These are phyloP conservation scores for Epiblema foenella DNA, from an alignment of 2,888 invertebrate genomes.

Conservation along the genomic window DNA sequence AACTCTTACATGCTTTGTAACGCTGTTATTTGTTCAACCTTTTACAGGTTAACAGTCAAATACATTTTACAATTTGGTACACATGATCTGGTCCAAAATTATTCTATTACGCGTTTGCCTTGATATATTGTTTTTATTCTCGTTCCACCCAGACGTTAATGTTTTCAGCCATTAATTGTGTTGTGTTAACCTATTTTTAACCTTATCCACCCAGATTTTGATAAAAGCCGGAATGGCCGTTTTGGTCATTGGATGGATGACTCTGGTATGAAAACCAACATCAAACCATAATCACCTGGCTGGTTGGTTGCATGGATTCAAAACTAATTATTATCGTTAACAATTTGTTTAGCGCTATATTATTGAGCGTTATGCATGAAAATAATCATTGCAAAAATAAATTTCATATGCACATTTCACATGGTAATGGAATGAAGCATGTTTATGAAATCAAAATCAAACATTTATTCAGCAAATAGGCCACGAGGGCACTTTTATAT, in stretches of 20 bases:
- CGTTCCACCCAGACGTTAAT: background rate
- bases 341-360: background rate
- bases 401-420: background rate
- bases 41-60: background rate
- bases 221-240: slow-evolving; percentile 1
- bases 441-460: too few species aligned
- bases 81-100: too few species aligned
- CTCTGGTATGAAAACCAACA: slow-evolving; percentile 22
- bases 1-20: too few species aligned
- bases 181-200: slow-evolving; percentile 2
- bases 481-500: too few species aligned
- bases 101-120: background rate
- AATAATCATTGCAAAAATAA: background rate
- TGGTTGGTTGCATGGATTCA: slow-evolving; percentile 6
- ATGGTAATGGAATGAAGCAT: background rate
- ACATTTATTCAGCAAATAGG: too few species aligned
- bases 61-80: too few species aligned
- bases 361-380: background rate
- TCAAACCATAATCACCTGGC: slow-evolving; percentile 14
- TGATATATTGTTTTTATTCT: background rate
- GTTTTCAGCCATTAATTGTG: background rate
- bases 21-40: background rate
- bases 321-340: background rate
- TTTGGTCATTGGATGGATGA: slow-evolving; percentile 2
- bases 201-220: slow-evolving; percentile 27